Evolutionary conservation across 1,140 invertebrate species (phyloP).

Genomic region (Caenorhabditis tropicalis): DNA sequence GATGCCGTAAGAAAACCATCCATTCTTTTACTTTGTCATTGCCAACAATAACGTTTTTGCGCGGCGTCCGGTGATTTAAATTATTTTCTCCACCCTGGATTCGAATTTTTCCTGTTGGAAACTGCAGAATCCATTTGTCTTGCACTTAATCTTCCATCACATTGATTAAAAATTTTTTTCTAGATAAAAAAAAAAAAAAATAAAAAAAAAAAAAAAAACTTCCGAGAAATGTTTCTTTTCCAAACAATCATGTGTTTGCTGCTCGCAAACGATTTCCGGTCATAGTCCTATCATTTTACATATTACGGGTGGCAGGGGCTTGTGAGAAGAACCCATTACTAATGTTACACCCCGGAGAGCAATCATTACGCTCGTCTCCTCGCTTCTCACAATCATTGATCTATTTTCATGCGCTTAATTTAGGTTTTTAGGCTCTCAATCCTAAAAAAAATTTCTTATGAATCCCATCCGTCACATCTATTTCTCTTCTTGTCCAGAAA

Average conservation of each 20-base stretch:
- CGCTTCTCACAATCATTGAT: neutral
- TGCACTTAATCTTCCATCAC: too few relatives aligned
- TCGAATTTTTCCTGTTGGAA: too few relatives aligned
- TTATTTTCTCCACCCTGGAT: too few relatives aligned
- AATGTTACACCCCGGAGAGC: slow-evolving; percentile 33
- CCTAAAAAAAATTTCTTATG: neutral
- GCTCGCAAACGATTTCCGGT: neutral
- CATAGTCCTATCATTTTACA: slow-evolving; percentile 45
- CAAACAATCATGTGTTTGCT: neutral
- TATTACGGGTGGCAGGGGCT: slow-evolving; percentile 34
- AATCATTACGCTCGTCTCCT: slow-evolving; percentile 15
- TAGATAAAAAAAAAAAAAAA: too few relatives aligned
- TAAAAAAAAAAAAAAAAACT: too few relatives aligned
- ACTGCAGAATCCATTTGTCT: too few relatives aligned
- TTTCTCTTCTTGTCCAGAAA: neutral
- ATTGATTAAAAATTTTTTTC: neutral
- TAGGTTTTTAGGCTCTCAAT: neutral
- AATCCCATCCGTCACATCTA: neutral
- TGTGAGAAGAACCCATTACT: slow-evolving; percentile 43
- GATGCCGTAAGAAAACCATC: slow-evolving; percentile 27
- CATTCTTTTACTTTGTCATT: neutral
- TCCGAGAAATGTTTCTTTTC: neutral
- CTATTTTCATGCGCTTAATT: neutral
- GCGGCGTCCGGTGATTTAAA: too few relatives aligned
- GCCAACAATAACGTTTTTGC: neutral